Evolutionary conservation across 2,113 vertebrate species (phyloP), one percentile per base, ranked within the genome.

Genomic region (Progne subis): DNA sequence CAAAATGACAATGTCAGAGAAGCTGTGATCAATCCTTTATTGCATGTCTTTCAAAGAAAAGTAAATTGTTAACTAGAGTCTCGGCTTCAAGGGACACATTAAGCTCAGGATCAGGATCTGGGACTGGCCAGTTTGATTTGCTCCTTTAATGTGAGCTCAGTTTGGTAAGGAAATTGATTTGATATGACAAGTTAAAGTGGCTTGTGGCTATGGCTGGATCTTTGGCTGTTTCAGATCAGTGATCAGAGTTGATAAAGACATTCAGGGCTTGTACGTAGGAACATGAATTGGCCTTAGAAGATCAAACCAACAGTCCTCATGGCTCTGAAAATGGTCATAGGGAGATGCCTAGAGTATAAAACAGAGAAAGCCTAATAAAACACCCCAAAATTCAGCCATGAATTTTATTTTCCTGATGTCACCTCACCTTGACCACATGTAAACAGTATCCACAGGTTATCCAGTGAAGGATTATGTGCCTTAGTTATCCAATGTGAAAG

Each of bases 181-280:
- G 26, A 50, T 46, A 37, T 0, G 3, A 44, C n/a, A 50, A 39
- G 9, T 46, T 32, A 80, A 34, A 86, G 44, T 0, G 0, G 16
- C 13, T 43, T 90, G 12, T 32, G 41, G 8, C 39, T 79, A 26
- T 29, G 37, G 20, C 12, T 92, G 88, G 8, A 74, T 70, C 50
- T 67, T 28, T 37, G 53, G 32, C 32, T 76, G 11, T 64, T 86
- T 68, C 39, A 88, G 28, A 63, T 76, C 34, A 55, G 24, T 55
- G 52, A 34, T 19, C n/a, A 44, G 26, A 43, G 12, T 10, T 68
- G 43, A 79, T 44, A 63, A 82, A 82, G 21, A 10, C 20, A 9
- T 6, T 7, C 16, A 49, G 24, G 13, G 3, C 28, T 90, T 70
- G 43, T 34, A 74, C 4, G 61, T n/a, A 78, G 12, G 60, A 65